These are phyloP conservation scores for Cyphomyrus plagiostoma DNA, from an alignment of 2,113 vertebrate genomes.

Conservation along the genomic window DNA sequence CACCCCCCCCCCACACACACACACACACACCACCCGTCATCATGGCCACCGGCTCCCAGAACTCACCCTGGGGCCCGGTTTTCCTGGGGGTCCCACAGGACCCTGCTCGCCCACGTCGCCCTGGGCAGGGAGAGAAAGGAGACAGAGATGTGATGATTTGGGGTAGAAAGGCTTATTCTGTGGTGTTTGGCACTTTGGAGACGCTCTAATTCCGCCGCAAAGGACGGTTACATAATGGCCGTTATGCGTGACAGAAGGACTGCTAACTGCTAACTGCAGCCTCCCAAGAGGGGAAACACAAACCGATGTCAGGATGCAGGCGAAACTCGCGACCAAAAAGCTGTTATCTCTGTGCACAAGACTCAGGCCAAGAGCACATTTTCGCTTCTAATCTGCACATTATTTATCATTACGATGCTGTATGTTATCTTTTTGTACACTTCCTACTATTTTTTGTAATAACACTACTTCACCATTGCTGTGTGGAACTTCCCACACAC, in stretches of 20 bases:
- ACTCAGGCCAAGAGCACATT: background rate
- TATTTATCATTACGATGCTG: background rate
- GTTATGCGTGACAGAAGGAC: background rate
- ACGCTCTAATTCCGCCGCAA: background rate
- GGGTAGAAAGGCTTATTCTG: background rate
- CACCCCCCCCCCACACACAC: background rate
- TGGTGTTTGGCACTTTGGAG: background rate
- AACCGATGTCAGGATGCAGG: background rate
- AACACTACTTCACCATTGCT: background rate
- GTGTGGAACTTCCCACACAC: background rate
- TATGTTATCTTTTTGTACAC: background rate
- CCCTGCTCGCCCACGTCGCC: slow-evolving; percentile 76
- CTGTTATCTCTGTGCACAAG: background rate
- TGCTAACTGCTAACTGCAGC: background rate
- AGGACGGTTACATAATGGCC: background rate
- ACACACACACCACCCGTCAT: background rate
- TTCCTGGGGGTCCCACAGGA: slow-evolving; percentile 71
- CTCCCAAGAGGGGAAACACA: background rate
- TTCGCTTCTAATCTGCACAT: background rate
- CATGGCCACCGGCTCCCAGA: background rate
- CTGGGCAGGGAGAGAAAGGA: slow-evolving; percentile 50
- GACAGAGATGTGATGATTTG: background rate
- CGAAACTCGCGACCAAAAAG: too few species aligned
- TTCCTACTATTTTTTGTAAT: background rate
- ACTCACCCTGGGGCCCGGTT: slow-evolving; percentile 81